Percentiles rank a stretch among this genome's conserved stretches.
Conservation (phyloP, 2,797 vertebrate species). For the Xerus rutilus region DNA sequence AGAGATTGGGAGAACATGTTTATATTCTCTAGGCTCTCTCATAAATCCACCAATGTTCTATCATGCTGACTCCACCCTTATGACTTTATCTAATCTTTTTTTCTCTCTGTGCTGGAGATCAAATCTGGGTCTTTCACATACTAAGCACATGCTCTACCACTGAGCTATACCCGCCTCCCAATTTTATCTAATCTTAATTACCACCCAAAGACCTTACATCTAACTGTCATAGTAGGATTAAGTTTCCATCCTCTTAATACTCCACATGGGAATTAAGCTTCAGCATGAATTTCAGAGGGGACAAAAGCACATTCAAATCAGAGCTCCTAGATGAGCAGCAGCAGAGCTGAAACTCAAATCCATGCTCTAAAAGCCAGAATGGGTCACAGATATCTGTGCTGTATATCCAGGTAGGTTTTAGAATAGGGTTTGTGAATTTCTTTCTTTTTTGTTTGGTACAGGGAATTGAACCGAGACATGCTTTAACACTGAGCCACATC, state of each 20-base stretch:
- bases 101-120: neutral
- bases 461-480: too few species aligned
- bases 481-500: too few species aligned
- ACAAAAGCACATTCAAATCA: neutral
- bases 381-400: neutral
- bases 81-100: neutral
- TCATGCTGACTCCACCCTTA: neutral
- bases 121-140: neutral
- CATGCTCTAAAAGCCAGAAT: conserved; percentile 1
- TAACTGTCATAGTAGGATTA: neutral
- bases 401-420: neutral
- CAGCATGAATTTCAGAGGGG: neutral
- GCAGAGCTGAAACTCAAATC: neutral
- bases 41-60: neutral
- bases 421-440: neutral
- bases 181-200: neutral
- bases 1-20: neutral
- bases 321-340: neutral
- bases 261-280: neutral
- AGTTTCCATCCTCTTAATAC: neutral
- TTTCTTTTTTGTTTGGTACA: too few species aligned
- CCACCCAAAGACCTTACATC: neutral
- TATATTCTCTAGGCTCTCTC: neutral
- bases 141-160: neutral
- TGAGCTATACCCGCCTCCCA: neutral